Percentiles rank a stretch among this genome's conserved stretches.
These are phyloP conservation scores for Malurus elegans DNA, from an alignment of 2,113 vertebrate species.

Conservation along the genomic window DNA sequence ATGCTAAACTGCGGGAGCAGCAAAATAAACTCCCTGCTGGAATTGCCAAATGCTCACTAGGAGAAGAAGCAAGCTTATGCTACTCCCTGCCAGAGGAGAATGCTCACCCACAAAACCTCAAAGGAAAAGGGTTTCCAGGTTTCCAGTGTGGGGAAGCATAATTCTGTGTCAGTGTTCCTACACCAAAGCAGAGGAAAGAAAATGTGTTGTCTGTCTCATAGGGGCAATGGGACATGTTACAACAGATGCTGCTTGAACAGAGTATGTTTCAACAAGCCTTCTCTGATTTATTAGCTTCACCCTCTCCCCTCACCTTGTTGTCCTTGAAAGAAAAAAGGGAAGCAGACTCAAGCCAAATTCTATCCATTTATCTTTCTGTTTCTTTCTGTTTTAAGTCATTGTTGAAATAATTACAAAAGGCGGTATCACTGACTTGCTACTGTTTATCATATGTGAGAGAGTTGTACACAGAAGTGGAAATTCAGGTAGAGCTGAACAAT, in stretches of 20 bases:
- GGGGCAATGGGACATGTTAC: background rate
- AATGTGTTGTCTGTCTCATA: accelerated
- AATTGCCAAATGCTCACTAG: slow-evolving; percentile 4
- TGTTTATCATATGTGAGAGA: background rate
- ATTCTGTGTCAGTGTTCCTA: background rate
- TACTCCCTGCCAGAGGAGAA: background rate
- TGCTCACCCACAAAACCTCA: background rate
- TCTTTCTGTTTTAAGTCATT: background rate
- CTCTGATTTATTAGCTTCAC: background rate
- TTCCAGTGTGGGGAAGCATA: background rate
- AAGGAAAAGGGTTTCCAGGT: background rate
- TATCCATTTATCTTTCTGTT: background rate
- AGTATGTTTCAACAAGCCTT: background rate
- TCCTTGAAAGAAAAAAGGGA: background rate
- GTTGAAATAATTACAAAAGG: background rate
- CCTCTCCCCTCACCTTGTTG: background rate
- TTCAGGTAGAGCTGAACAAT: background rate
- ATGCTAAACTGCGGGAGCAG: background rate
- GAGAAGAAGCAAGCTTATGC: background rate
- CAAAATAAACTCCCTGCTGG: slow-evolving; percentile 29
- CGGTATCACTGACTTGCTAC: background rate
- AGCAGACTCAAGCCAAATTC: background rate
- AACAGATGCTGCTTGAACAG: accelerated
- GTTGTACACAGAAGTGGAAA: background rate
- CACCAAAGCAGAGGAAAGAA: background rate